phyloP scores from a whole-genome alignment of 1,140 invertebrate species.

The Ectropis grisescens region DNA sequence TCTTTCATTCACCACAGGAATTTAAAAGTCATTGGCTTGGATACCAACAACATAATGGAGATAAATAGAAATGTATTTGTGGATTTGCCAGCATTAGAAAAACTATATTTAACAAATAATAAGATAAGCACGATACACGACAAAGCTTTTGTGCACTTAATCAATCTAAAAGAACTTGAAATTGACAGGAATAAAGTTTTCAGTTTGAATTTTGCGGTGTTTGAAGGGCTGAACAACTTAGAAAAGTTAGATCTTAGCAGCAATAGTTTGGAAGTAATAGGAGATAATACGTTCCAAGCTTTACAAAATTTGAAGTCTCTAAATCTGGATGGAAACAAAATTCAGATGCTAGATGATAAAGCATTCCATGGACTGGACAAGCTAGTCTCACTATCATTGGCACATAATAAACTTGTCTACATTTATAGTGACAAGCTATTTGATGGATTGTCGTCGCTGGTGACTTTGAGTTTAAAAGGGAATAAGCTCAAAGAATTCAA shows the following conservation, averaged over 20 bases:
- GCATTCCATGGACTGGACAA: slow-evolving; percentile 79
- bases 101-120: slow-evolving; percentile 78
- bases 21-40: slow-evolving; percentile 74
- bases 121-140: slow-evolving; percentile 81
- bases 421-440: slow-evolving; percentile 76
- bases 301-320: slow-evolving; percentile 76
- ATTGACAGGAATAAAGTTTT: slow-evolving; percentile 78
- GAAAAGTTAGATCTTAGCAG: slow-evolving; percentile 75
- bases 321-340: slow-evolving; percentile 79
- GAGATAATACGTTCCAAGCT: slow-evolving; percentile 81
- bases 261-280: slow-evolving; percentile 79
- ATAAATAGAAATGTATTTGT: slow-evolving; percentile 80
- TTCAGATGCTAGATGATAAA: slow-evolving; percentile 75
- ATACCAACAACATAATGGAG: slow-evolving; percentile 78
- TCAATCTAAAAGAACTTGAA: slow-evolving; percentile 75
- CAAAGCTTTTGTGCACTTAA: slow-evolving; percentile 77
- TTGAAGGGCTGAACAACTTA: slow-evolving; percentile 76
- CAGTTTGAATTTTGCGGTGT: slow-evolving; percentile 78
- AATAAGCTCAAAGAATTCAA: slow-evolving; percentile 79
- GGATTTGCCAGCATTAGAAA: slow-evolving; percentile 75
- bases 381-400: slow-evolving; percentile 76
- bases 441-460: slow-evolving; percentile 70
- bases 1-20: slow-evolving; percentile 77
- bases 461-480: slow-evolving; percentile 75
- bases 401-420: slow-evolving; percentile 77